These are phyloP conservation scores for Siphamia tubifer DNA, from an alignment of 2,113 vertebrate species.

Conservation along the genomic window DNA sequence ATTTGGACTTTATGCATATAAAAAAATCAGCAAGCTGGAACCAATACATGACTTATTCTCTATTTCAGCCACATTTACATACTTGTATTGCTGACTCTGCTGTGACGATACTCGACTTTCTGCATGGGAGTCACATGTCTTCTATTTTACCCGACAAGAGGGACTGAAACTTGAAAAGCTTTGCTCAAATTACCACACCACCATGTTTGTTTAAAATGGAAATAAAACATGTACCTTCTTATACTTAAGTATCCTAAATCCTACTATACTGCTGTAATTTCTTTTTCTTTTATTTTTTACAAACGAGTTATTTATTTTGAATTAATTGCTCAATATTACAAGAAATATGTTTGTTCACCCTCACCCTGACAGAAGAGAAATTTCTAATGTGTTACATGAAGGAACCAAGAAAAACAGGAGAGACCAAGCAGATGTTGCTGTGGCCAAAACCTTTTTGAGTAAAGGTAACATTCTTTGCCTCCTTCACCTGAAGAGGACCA, in stretches of 20 bases:
- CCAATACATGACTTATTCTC: not conserved
- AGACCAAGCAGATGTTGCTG: not conserved
- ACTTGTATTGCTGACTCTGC: not conserved
- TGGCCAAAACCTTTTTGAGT: not conserved
- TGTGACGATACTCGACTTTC: not conserved
- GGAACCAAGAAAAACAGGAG: not conserved
- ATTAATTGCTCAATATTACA: no score
- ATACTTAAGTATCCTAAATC: not conserved
- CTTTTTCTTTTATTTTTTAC: not conserved
- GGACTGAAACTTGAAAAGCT: not conserved
- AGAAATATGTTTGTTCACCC: not conserved
- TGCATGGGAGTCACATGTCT: conserved; percentile 17
- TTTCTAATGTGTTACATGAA: not conserved
- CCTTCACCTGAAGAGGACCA: not conserved
- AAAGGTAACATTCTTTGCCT: not conserved
- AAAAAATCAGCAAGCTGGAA: not conserved
- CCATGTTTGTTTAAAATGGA: not conserved
- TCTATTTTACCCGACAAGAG: not conserved
- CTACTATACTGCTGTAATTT: not conserved
- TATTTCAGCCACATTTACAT: not conserved
- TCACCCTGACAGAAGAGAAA: not conserved
- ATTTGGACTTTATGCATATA: not conserved
- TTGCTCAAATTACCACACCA: not conserved
- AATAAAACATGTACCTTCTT: not conserved
- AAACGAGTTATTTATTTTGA: no score